phyloP scores from a whole-genome alignment of 2,113 vertebrate genomes.

The Petaurus breviceps region DNA sequence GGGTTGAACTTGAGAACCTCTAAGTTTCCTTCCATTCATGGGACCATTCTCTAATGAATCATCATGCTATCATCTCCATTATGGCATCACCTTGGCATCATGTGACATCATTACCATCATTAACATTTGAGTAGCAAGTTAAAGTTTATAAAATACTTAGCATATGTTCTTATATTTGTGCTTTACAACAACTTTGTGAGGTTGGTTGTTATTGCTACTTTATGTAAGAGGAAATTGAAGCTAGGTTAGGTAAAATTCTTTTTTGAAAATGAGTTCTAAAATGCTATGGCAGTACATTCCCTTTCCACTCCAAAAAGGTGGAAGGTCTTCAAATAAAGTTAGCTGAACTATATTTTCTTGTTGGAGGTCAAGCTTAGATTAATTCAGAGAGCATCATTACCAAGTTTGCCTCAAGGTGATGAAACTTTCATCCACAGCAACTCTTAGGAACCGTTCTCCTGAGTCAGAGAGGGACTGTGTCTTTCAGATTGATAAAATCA shows the following conservation, averaged over 20 bases:
- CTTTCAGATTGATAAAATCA: background rate
- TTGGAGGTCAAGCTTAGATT: background rate
- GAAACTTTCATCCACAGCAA: background rate
- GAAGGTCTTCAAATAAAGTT: background rate
- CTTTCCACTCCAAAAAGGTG: background rate
- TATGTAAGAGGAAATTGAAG: background rate
- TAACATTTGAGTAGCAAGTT: background rate
- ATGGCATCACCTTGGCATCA: background rate
- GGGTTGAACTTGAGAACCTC: background rate
- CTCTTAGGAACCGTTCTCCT: background rate
- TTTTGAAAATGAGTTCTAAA: background rate
- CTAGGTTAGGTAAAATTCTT: background rate
- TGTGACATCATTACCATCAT: background rate
- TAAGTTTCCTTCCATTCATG: background rate
- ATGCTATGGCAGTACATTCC: background rate
- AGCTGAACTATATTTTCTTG: background rate
- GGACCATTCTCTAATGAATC: background rate
- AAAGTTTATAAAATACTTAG: background rate
- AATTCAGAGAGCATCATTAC: background rate
- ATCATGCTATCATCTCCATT: background rate
- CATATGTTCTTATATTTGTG: background rate
- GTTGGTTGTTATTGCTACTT: background rate
- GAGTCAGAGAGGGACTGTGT: background rate
- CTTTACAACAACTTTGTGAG: background rate
- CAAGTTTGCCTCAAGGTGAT: background rate